Evolutionary conservation across 2,797 vertebrate genomes (phyloP).

Genomic region (Manis javanica): DNA sequence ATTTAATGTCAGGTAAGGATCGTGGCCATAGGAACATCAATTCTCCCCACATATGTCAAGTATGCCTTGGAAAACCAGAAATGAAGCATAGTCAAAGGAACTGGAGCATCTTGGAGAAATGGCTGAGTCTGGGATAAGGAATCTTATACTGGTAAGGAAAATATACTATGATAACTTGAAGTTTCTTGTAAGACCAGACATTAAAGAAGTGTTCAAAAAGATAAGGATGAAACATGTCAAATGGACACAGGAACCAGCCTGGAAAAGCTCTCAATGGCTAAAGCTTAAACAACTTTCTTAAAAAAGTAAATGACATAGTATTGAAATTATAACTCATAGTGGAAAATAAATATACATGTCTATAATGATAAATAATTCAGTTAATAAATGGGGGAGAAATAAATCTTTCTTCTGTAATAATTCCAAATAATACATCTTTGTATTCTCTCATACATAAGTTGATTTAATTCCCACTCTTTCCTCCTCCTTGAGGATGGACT

Average conservation of each 20-base stretch:
- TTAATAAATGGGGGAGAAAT: neutral
- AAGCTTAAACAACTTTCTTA: neutral
- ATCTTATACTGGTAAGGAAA: neutral
- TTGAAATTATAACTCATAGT: neutral
- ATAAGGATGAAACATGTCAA: neutral
- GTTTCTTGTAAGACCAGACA: neutral
- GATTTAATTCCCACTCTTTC: neutral
- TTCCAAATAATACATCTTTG: neutral
- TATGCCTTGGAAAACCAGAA: neutral
- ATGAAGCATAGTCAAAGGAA: neutral
- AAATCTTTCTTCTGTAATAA: neutral
- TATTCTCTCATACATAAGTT: neutral
- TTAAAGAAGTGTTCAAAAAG: neutral
- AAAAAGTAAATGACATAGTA: neutral
- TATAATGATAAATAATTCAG: neutral
- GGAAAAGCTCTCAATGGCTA: neutral
- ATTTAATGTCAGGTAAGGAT: too few species aligned
- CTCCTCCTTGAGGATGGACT: neutral
- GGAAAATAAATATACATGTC: neutral
- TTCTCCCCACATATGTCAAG: too few species aligned
- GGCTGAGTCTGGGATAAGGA: neutral
- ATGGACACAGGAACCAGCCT: neutral
- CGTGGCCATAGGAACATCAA: too few species aligned
- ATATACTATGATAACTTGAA: neutral
- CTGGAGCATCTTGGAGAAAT: neutral